Evolutionary conservation across 2,113 vertebrate genomes (phyloP).

Genomic region (Cettia cetti): DNA sequence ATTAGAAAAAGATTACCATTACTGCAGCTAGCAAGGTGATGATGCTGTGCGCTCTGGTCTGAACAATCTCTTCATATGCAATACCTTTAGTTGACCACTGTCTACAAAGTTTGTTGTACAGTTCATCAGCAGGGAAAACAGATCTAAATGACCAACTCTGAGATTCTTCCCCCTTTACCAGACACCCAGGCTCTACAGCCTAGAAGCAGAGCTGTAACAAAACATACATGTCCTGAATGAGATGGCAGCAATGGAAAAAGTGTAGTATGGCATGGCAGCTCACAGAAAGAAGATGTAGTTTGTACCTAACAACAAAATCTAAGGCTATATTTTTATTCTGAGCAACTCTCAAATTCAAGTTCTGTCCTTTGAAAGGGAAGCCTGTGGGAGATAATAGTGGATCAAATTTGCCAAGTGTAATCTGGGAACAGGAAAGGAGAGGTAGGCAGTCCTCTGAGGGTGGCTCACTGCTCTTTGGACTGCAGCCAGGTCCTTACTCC

Average conservation of each 20-base stretch:
- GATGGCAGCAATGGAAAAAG: neutral
- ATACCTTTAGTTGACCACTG: neutral
- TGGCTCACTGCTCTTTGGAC: neutral
- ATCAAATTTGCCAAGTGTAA: neutral
- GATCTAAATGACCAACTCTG: neutral
- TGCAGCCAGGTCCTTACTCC: neutral
- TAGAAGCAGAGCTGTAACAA: neutral
- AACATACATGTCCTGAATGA: neutral
- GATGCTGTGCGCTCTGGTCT: neutral
- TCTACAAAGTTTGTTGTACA: neutral
- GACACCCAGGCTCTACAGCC: neutral
- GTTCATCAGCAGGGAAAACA: neutral
- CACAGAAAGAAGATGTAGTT: neutral
- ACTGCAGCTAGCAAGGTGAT: neutral
- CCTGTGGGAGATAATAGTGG: accelerated
- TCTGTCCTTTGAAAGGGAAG: neutral
- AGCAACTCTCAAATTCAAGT: neutral
- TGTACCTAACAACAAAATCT: neutral
- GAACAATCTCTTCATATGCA: neutral
- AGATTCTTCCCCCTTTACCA: neutral
- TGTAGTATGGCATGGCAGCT: neutral
- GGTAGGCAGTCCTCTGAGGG: neutral
- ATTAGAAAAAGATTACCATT: no score
- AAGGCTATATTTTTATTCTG: neutral
- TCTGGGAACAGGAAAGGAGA: neutral